Conservation (phyloP, 2,888 invertebrate species). For the Zygothrica quintamaculata region DNA sequence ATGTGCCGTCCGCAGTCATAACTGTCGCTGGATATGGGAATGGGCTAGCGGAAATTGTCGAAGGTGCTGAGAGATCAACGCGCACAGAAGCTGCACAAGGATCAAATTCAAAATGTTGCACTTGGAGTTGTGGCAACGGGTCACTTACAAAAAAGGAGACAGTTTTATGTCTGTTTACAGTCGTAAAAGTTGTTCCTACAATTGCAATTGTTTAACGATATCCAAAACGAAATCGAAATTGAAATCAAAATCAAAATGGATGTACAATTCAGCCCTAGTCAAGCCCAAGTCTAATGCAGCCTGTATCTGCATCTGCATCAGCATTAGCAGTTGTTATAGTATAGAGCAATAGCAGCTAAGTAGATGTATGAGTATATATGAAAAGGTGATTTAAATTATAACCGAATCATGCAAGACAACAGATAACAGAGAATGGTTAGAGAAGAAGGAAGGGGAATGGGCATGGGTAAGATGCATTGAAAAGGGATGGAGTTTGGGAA, state of each 20-base stretch:
- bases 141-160: constrained; percentile 58
- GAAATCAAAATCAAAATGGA: constrained; percentile 19
- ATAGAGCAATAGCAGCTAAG: neutral
- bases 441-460: constrained; percentile 6
- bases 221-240: no score
- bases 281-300: no score
- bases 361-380: constrained; percentile 33
- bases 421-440: no score
- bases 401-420: no score
- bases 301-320: no score
- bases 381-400: constrained; percentile 74
- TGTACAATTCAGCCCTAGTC: neutral
- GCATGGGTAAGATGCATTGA: neutral
- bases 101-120: constrained; percentile 69
- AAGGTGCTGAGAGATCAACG: constrained; percentile 65
- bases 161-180: constrained; percentile 82
- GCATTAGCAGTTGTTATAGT: no score
- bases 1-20: constrained; percentile 69
- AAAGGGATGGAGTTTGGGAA: constrained; percentile 7
- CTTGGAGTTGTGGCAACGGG: constrained; percentile 38
- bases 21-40: constrained; percentile 62
- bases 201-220: constrained; percentile 56
- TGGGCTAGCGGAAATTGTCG: constrained; percentile 71
- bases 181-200: constrained; percentile 82
- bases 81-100: constrained; percentile 57